A percentile compares a stretch with the other conserved stretches of the same genome.
Conservation (phyloP, 2,888 invertebrate genomes). For the Adineta ricciae region DNA sequence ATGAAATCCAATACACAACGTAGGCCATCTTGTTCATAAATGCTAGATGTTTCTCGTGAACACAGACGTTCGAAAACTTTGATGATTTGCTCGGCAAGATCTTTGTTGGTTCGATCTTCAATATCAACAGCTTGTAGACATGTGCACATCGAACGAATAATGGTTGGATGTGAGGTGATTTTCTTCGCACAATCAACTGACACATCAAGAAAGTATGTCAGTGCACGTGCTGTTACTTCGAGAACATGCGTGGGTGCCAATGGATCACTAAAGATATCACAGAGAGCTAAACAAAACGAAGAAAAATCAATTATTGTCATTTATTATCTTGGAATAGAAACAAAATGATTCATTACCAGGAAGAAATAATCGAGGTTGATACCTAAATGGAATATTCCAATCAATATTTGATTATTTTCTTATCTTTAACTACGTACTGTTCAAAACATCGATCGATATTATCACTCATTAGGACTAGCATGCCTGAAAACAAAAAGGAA, state of each 20-base stretch:
- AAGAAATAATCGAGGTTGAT: neutral
- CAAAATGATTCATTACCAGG: neutral
- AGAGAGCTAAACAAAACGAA: constrained; percentile 59
- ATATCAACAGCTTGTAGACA: constrained; percentile 83
- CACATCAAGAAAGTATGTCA: constrained; percentile 96
- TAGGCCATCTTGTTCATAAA: constrained; percentile 91
- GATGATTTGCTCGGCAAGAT: constrained; percentile 92
- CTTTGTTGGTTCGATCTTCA: constrained; percentile 83
- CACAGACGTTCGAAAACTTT: constrained; percentile 86
- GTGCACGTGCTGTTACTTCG: constrained; percentile 96
- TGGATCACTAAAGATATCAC: constrained; percentile 94
- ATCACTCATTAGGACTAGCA: constrained; percentile 65
- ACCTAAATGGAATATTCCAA: neutral
- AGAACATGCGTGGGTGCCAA: constrained; percentile 92
- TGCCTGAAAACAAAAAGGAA: neutral
- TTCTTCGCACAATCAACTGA: constrained; percentile 92
- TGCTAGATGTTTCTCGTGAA: constrained; percentile 89
- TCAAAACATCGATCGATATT: constrained; percentile 99
- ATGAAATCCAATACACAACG: constrained; percentile 89
- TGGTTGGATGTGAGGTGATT: constrained; percentile 74
- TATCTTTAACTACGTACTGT: constrained; percentile 58
- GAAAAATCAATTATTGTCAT: too few species aligned
- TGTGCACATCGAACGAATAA: constrained; percentile 92
- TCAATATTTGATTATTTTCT: neutral
- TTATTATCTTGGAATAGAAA: neutral